Evolutionary conservation across 2,888 invertebrate genomes (phyloP).

Genomic region (Thumatha senex): DNA sequence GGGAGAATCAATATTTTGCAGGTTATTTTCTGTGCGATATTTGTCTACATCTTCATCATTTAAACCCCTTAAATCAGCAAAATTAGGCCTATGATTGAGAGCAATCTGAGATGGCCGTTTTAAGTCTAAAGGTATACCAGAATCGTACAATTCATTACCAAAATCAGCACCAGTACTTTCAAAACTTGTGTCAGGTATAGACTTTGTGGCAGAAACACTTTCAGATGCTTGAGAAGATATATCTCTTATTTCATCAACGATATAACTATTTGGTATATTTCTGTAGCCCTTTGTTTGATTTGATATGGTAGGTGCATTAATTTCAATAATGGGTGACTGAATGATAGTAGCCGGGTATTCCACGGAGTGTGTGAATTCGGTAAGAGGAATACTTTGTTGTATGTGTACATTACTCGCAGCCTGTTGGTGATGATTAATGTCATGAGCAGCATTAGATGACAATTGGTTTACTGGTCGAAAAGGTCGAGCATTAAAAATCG

Average conservation of each 20-base stretch:
- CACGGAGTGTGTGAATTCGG: slow-evolving; percentile 87
- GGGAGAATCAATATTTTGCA: slow-evolving; percentile 84
- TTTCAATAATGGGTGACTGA: slow-evolving; percentile 87
- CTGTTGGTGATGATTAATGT: slow-evolving; percentile 60
- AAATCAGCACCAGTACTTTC: slow-evolving; percentile 68
- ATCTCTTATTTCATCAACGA: slow-evolving; percentile 71
- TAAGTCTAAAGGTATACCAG: slow-evolving; percentile 53
- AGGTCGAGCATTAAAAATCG: slow-evolving; percentile 85
- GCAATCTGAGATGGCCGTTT: slow-evolving; percentile 47
- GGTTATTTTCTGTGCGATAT: slow-evolving; percentile 71
- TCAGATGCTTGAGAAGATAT: slow-evolving; percentile 81
- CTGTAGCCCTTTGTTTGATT: slow-evolving; percentile 70
- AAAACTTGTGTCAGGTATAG: slow-evolving; percentile 69
- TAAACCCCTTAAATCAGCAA: slow-evolving; percentile 71
- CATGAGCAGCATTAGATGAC: slow-evolving; percentile 51
- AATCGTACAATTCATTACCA: slow-evolving; percentile 66
- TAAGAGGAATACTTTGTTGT: slow-evolving; percentile 86
- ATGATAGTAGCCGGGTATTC: slow-evolving; percentile 89
- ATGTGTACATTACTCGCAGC: slow-evolving; percentile 75
- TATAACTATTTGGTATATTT: slow-evolving; percentile 66
- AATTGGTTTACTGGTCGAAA: slow-evolving; percentile 67
- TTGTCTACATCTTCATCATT: slow-evolving; percentile 74
- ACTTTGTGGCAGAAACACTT: slow-evolving; percentile 69
- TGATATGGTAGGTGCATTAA: slow-evolving; percentile 61
- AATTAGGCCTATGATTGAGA: slow-evolving; percentile 59